Conservation (phyloP, 2,113 vertebrate genomes). For the Oncorhynchus keta region DNA sequence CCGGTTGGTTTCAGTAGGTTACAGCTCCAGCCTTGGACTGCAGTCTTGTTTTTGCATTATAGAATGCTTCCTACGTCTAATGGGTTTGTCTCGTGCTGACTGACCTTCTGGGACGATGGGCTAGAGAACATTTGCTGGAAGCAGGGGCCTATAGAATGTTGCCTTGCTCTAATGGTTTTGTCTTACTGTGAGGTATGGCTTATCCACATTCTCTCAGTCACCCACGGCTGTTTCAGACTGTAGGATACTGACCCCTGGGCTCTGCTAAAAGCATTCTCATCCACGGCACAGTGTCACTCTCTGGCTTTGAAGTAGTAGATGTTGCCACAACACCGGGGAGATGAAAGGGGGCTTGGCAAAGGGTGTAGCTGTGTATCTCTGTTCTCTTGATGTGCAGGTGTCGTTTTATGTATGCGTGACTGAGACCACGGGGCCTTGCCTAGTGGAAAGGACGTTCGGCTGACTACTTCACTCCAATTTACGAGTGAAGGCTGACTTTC, state of each 20-base stretch:
- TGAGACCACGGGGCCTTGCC: background rate
- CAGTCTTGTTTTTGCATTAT: too few species aligned
- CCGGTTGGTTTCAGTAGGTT: too few species aligned
- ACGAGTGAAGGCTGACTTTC: background rate
- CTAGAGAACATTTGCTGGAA: conserved; percentile 39
- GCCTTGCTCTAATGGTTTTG: background rate
- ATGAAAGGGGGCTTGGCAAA: background rate
- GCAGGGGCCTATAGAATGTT: too few species aligned
- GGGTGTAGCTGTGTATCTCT: background rate
- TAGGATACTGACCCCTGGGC: conserved; percentile 38
- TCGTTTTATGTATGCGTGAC: background rate
- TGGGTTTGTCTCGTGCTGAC: too few species aligned
- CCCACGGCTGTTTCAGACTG: background rate
- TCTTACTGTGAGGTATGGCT: conserved; percentile 36
- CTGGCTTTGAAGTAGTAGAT: conserved; percentile 40
- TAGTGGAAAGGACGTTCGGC: background rate
- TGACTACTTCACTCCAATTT: background rate
- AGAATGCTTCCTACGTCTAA: too few species aligned
- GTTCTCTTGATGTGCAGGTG: background rate
- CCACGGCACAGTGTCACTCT: conserved; percentile 45
- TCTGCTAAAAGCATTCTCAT: conserved; percentile 47
- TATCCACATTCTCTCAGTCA: conserved; percentile 16
- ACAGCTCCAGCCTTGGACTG: too few species aligned
- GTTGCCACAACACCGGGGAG: conserved; percentile 36
- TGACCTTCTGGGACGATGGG: too few species aligned